Evolutionary conservation across 2,888 invertebrate genomes (phyloP), one percentile per base, ranked within the genome.

Genomic region (Seira sanloemensis): DNA sequence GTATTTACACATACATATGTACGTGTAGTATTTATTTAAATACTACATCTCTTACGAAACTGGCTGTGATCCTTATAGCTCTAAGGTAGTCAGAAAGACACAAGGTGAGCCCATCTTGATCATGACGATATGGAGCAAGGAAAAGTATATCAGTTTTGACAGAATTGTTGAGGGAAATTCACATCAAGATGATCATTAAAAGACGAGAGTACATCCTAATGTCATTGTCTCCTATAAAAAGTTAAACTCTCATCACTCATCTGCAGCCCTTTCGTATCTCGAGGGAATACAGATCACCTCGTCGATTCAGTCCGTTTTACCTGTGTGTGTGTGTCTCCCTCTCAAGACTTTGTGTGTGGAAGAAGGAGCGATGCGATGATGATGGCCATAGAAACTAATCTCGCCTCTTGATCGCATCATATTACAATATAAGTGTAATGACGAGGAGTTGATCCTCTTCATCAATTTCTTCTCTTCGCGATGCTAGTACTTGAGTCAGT

Each of bases 351-450:
- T 12, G 12, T 7, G 12, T 37, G 37, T 4, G 37, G 12, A 37
- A 12, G 12, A 37, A 37, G 37, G 37, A 4, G 37, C 37, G 4
- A 37, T 12, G 37, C 4, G 37, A 37, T 37, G 37, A 12, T 37
- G 37, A 4, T 37, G 37, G 37, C 12, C 37, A 37, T 37, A 37
- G 37, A 37, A 37, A 37, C 4, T 37, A 37, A 37, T 37, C 37
- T 12, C 5, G 12, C 68, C 62, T 69, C 78, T 69, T 54, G 54
- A 77, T 77, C 78, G 26, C 62, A 69, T 78, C 78, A 26, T 58
- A 27, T 78, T 78, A 69, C 78, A 37, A 7, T 37, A 37, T 37
- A 37, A 7, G 37, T 12, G 4, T 37, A 37, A 7, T 37, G 37
- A 37, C 12, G 37, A 37, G 5, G 37, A 37, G 4, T 37, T 37